These are phyloP conservation scores for Brotula barbata DNA, from an alignment of 2,797 vertebrate species.

Conservation along the genomic window DNA sequence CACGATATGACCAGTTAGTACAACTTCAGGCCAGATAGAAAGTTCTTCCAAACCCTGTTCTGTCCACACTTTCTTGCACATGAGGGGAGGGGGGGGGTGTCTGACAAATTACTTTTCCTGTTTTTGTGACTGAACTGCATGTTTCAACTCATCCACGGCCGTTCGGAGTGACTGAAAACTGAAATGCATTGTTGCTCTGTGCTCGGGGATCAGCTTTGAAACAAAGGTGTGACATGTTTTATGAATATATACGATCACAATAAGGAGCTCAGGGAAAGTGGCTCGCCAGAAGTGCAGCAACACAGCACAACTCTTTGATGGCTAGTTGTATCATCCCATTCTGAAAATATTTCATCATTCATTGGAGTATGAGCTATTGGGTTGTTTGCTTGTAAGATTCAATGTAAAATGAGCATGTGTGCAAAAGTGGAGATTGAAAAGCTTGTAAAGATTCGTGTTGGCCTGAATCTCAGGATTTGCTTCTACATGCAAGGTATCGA, in stretches of 20 bases:
- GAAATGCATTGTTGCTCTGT: background rate
- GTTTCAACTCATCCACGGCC: background rate
- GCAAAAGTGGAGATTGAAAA: conserved; percentile 2
- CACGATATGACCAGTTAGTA: too few species aligned
- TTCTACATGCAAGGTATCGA: background rate
- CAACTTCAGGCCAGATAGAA: too few species aligned
- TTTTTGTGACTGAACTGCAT: background rate
- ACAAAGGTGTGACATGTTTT: conserved; percentile 13
- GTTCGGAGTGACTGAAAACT: background rate
- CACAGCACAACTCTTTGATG: too few species aligned
- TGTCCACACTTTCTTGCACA: too few species aligned
- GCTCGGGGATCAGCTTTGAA: background rate
- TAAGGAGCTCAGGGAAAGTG: background rate
- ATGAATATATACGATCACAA: conserved; percentile 17
- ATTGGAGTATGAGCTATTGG: conserved; percentile 4
- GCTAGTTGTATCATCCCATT: conserved; percentile 1
- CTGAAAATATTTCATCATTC: conserved; percentile 2
- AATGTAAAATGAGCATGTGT: conserved; percentile 35
- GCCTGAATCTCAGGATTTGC: conserved; percentile 15
- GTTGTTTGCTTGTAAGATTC: conserved; percentile 5
- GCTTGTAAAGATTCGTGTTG: background rate
- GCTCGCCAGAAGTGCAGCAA: conserved; percentile 7
- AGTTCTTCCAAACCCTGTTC: too few species aligned
- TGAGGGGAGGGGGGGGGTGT: too few species aligned
- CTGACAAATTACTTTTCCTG: background rate